Evolutionary conservation across 2,113 vertebrate species (phyloP).

Genomic region (Tinamus guttatus): DNA sequence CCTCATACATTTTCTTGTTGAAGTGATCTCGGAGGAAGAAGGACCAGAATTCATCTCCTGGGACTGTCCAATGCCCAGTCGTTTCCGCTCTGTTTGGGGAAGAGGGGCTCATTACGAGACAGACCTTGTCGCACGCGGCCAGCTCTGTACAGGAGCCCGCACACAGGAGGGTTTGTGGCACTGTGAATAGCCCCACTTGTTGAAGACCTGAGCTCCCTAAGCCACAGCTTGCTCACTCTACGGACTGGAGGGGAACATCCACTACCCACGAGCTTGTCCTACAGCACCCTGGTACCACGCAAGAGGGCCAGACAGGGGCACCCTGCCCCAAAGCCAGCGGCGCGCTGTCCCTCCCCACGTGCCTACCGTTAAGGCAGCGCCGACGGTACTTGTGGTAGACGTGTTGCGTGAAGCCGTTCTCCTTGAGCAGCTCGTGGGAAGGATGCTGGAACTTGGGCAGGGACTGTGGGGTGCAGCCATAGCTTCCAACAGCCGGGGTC

Average conservation of each 20-base stretch:
- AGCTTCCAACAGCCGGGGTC: conserved; percentile 87
- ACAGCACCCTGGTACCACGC: fast-evolving
- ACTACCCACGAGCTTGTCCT: background rate
- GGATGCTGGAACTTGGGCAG: conserved; percentile 99
- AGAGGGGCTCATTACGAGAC: background rate
- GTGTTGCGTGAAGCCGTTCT: conserved; percentile 99
- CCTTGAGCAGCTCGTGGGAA: conserved; percentile 97
- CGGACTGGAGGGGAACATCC: fast-evolving
- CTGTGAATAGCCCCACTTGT: background rate
- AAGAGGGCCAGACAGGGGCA: fast-evolving
- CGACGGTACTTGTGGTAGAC: conserved; percentile 99
- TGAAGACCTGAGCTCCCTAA: background rate
- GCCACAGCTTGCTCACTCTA: fast-evolving
- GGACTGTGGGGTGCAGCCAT: conserved; percentile 96
- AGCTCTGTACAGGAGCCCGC: background rate
- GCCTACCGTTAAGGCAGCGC: conserved; percentile 95
- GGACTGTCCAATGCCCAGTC: conserved; percentile 96
- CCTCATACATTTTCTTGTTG: conserved; percentile 99
- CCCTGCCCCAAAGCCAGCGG: fast-evolving
- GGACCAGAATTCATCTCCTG: conserved; percentile 99
- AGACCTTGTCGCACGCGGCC: background rate
- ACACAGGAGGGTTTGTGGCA: background rate
- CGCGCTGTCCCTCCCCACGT: background rate
- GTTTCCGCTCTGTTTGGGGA: conserved; percentile 87
- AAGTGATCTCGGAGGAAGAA: conserved; percentile 99